Percentiles rank a stretch among this genome's conserved stretches.
These are phyloP conservation scores for Dicranocentrus wangi DNA, from an alignment of 2,888 invertebrate species.

Conservation along the genomic window DNA sequence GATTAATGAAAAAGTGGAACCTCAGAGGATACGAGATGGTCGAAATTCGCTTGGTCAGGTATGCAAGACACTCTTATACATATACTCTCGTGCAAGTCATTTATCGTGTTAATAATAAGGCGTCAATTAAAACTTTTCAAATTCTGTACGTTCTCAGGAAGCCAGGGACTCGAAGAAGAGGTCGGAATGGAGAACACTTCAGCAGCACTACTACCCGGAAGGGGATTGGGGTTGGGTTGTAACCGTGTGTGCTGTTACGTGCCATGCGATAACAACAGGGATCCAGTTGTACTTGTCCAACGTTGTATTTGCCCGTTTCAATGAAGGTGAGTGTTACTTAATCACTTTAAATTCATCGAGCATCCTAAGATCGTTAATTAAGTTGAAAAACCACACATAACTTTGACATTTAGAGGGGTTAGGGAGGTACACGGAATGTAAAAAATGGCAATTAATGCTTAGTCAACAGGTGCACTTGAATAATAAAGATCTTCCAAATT, in stretches of 20 bases:
- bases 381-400: too few species aligned
- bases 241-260: constrained; percentile 82
- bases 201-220: constrained; percentile 90
- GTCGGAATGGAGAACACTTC: constrained; percentile 75
- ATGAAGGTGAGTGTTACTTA: constrained; percentile 55
- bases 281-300: constrained; percentile 79
- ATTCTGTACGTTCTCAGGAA: too few species aligned
- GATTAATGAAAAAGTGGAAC: constrained; percentile 23
- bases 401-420: too few species aligned
- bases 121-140: too few species aligned
- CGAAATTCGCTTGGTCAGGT: constrained; percentile 57
- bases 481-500: neutral
- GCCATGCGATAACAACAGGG: constrained; percentile 85
- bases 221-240: constrained; percentile 88
- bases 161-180: constrained; percentile 68
- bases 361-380: too few species aligned
- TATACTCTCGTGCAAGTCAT: too few species aligned
- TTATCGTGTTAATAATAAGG: too few species aligned
- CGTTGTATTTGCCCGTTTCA: constrained; percentile 66
- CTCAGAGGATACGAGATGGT: constrained; percentile 20
- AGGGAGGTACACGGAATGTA: too few species aligned
- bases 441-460: too few species aligned
- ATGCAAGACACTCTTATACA: too few species aligned
- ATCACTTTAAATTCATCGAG: neutral
- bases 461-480: neutral